phyloP scores from a whole-genome alignment of 2,888 invertebrate genomes.

The Ectobius pallidus region DNA sequence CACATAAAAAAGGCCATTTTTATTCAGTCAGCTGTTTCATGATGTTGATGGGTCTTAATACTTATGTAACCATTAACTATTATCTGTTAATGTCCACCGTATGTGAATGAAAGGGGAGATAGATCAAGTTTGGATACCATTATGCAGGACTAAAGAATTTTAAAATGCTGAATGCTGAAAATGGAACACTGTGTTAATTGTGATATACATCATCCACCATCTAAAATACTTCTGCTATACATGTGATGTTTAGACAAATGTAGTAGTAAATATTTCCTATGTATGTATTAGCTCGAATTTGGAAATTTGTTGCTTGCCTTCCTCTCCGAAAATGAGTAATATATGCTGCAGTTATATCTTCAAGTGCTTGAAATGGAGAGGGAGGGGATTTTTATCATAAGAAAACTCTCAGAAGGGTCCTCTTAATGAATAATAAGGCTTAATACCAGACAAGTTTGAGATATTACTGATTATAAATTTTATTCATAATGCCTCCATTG shows the following conservation, averaged over 20 bases:
- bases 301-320: too few relatives aligned
- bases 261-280: background rate
- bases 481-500: too few relatives aligned
- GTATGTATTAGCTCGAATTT: too few relatives aligned
- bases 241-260: slow-evolving; percentile 21
- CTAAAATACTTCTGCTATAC: slow-evolving; percentile 25
- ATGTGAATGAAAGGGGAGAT: background rate
- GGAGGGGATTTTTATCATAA: too few relatives aligned
- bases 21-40: background rate
- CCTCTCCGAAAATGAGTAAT: too few relatives aligned
- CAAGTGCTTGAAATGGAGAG: too few relatives aligned
- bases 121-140: background rate
- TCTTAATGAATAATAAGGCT: too few relatives aligned
- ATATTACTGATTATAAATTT: too few relatives aligned
- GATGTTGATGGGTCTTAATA: slow-evolving; percentile 8
- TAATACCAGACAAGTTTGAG: too few relatives aligned
- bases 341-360: too few relatives aligned
- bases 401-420: too few relatives aligned
- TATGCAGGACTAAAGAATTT: background rate
- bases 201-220: slow-evolving; percentile 14
- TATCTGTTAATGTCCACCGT: background rate
- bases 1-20: background rate
- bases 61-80: background rate
- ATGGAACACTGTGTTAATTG: background rate
- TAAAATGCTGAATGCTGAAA: background rate